Evolutionary conservation across 1,140 invertebrate species (phyloP).

Genomic region (Proctacanthus coquilletti): DNA sequence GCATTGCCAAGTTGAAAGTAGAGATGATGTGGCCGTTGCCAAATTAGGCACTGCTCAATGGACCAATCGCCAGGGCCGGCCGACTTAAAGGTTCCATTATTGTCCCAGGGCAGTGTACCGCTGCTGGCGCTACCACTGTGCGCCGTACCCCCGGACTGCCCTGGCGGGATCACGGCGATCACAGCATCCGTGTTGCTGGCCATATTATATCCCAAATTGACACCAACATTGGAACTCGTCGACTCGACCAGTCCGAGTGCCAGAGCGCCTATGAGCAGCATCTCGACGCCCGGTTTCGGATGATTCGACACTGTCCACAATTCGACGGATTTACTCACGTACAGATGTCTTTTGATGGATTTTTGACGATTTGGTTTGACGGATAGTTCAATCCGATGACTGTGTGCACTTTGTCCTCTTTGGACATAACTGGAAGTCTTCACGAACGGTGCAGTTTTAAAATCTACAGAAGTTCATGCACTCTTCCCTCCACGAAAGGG

Average conservation of each 20-base stretch:
- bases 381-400: no score
- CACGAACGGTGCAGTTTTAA: no score
- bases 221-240: constrained; percentile 4
- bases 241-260: constrained; percentile 12
- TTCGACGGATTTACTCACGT: no score
- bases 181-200: constrained; percentile 9
- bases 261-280: constrained; percentile 15
- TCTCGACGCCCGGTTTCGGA: no score
- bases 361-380: no score
- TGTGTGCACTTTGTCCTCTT: no score
- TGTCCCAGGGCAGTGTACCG: constrained; percentile 25
- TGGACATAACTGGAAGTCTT: no score
- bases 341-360: no score
- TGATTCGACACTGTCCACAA: no score
- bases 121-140: constrained; percentile 9
- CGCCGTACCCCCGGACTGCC: not conserved
- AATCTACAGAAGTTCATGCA: no score
- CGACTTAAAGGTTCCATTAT: constrained; percentile 26
- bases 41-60: constrained; percentile 38
- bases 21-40: constrained; percentile 48
- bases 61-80: constrained; percentile 27
- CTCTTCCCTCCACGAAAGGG: no score
- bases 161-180: constrained; percentile 12
- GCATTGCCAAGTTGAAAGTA: constrained; percentile 73
- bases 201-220: constrained; percentile 1